phyloP scores from a whole-genome alignment of 2,797 vertebrate species.

The Microctenopoma steveboyesi region DNA sequence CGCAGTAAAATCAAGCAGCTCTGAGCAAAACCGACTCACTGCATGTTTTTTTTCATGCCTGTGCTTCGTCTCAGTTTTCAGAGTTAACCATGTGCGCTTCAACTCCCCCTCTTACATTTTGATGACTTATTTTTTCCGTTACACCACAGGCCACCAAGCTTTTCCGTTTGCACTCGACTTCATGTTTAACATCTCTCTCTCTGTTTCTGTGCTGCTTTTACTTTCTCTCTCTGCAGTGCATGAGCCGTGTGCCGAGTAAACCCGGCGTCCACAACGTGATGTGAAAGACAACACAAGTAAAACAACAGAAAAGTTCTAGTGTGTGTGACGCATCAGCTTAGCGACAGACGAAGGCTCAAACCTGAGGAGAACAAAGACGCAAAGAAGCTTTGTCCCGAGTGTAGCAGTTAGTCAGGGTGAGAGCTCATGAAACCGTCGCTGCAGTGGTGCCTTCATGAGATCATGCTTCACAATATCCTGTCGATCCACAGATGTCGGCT shows the following conservation, averaged over 20 bases:
- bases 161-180: conserved; percentile 38
- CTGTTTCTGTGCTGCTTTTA: conserved; percentile 19
- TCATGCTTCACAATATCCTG: conserved; percentile 56
- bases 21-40: conserved; percentile 17
- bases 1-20: conserved; percentile 13
- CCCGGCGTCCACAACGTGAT: neutral
- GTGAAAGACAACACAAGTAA: conserved; percentile 3
- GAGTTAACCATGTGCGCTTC: conserved; percentile 36
- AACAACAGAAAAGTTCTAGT: neutral
- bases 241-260: neutral
- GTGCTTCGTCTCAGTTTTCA: conserved; percentile 44
- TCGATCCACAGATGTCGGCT: conserved; percentile 34
- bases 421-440: conserved; percentile 34
- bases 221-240: conserved; percentile 26
- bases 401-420: conserved; percentile 21
- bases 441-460: conserved; percentile 53
- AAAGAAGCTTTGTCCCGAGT: conserved; percentile 34
- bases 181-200: neutral
- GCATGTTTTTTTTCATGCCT: conserved; percentile 31
- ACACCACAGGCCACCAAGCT: conserved; percentile 45
- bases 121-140: conserved; percentile 44
- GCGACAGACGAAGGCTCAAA: conserved; percentile 46
- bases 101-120: conserved; percentile 35
- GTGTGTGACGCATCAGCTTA: conserved; percentile 18
- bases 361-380: conserved; percentile 57